Percentiles rank a stretch among this genome's conserved stretches.
Conservation (phyloP, 2,797 vertebrate genomes). For the Diplodus sargus region DNA sequence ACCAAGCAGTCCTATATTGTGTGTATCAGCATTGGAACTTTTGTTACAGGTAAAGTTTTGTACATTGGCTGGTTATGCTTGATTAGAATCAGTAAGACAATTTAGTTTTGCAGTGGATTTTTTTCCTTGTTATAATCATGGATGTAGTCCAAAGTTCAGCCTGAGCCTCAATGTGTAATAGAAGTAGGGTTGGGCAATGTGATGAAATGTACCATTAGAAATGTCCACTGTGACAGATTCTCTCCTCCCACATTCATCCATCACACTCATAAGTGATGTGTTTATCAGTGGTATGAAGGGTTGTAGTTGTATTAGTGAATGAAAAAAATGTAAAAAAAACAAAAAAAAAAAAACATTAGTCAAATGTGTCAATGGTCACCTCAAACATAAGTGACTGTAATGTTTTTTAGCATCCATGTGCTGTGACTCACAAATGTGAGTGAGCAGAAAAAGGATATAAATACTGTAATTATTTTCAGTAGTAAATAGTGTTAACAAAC, state of each 20-base stretch:
- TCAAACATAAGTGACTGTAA: background rate
- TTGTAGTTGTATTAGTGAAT: background rate
- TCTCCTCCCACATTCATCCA: background rate
- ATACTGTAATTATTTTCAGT: background rate
- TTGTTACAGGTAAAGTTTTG: background rate
- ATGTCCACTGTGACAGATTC: background rate
- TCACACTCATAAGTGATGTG: no score
- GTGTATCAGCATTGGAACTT: background rate
- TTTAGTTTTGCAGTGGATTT: background rate
- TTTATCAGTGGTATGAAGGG: background rate
- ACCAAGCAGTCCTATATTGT: background rate
- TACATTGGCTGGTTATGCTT: background rate
- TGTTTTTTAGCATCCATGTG: background rate
- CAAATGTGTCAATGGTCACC: no score
- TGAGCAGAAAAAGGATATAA: background rate
- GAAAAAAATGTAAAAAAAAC: background rate
- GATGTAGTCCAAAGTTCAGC: slow-evolving; percentile 22
- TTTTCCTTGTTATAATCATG: background rate
- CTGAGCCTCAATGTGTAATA: background rate
- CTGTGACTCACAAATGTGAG: background rate
- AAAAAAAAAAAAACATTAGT: background rate
- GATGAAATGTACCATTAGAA: background rate
- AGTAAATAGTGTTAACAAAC: no score
- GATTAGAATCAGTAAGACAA: background rate
- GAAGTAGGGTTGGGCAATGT: background rate